phyloP scores from a whole-genome alignment of 2,113 vertebrate genomes.

The Verasper variegatus region DNA sequence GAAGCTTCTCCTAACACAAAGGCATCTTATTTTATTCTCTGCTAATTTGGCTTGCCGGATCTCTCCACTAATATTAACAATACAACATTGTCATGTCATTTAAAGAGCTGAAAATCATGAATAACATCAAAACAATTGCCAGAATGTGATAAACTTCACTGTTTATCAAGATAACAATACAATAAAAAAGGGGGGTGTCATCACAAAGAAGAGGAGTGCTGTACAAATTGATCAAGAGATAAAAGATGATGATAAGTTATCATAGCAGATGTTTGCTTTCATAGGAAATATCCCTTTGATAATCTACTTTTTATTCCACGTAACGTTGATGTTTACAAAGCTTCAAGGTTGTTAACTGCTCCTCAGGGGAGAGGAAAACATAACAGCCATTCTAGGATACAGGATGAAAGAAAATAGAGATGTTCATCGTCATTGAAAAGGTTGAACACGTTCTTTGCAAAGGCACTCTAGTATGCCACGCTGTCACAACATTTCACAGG shows the following conservation, averaged over 20 bases:
- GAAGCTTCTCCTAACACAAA: conserved; percentile 51
- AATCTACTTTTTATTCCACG: conserved; percentile 66
- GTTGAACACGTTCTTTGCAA: conserved; percentile 65
- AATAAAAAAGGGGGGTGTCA: conserved; percentile 35
- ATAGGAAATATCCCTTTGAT: conserved; percentile 74
- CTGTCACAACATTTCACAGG: conserved; percentile 56
- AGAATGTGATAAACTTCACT: conserved; percentile 54
- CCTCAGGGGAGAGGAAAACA: conserved; percentile 61
- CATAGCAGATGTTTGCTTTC: conserved; percentile 68
- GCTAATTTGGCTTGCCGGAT: conserved; percentile 37
- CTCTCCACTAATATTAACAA: conserved; percentile 48
- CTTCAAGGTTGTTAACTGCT: conserved; percentile 76
- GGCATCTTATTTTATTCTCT: conserved; percentile 45
- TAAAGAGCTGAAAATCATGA: conserved; percentile 43
- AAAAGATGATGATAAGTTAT: conserved; percentile 69
- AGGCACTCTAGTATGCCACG: conserved; percentile 33
- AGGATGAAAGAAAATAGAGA: conserved; percentile 64
- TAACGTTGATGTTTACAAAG: conserved; percentile 73
- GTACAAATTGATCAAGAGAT: conserved; percentile 66
- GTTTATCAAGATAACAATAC: conserved; percentile 55
- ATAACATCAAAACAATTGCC: conserved; percentile 59
- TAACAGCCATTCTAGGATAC: conserved; percentile 61
- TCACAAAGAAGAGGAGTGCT: conserved; percentile 47
- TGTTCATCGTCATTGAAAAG: conserved; percentile 53
- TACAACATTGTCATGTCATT: conserved; percentile 44